Evolutionary conservation across 2,888 invertebrate genomes (phyloP).

Genomic region (Hirtodrosophila duncani): DNA sequence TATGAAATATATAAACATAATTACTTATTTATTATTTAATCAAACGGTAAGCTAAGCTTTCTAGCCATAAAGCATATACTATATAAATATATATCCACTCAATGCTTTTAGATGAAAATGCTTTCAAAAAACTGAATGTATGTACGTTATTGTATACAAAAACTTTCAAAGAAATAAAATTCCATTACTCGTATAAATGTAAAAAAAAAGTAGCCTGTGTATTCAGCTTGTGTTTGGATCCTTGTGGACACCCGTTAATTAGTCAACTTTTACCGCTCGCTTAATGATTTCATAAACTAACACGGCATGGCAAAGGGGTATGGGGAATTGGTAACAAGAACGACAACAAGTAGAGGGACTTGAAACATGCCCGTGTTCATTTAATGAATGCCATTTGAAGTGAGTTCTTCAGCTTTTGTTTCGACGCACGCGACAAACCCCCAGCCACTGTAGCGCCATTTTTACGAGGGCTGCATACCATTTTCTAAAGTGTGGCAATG

Average conservation of each 20-base stretch:
- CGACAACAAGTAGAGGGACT: not conserved
- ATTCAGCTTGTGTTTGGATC: slow-evolving; percentile 4
- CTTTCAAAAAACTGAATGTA: no score
- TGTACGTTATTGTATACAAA: no score
- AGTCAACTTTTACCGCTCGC: slow-evolving; percentile 43
- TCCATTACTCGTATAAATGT: no score
- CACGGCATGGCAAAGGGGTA: no score
- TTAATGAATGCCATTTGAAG: slow-evolving; percentile 44
- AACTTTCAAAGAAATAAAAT: no score
- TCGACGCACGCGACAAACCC: no score
- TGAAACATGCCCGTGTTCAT: slow-evolving; percentile 10
- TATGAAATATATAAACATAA: slow-evolving; percentile 1
- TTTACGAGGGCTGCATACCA: no score
- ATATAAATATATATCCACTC: slow-evolving; percentile 23
- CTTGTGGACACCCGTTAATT: slow-evolving; percentile 50
- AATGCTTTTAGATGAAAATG: no score
- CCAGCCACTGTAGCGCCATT: not conserved
- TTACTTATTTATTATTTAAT: not conserved
- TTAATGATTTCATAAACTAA: slow-evolving; percentile 5
- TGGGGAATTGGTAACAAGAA: slow-evolving; percentile 21
- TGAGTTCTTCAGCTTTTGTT: slow-evolving; percentile 3
- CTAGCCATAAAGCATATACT: slow-evolving; percentile 41
- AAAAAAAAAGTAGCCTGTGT: not conserved
- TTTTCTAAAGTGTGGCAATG: no score
- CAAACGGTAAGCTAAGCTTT: slow-evolving; percentile 64